Conservation (phyloP, 23 tunicate species). For the Styela clava region DNA sequence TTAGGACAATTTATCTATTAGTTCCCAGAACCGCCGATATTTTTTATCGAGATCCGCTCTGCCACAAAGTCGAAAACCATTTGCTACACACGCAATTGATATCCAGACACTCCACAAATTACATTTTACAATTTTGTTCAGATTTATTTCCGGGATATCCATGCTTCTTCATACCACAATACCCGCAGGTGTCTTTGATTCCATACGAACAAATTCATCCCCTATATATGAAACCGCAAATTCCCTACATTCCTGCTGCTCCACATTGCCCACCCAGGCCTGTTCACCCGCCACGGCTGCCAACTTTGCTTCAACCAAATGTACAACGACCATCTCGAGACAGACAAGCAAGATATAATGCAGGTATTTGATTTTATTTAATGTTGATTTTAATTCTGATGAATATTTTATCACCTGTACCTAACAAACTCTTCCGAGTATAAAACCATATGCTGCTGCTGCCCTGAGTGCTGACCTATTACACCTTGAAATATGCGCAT, state of each 20-base stretch:
- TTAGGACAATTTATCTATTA: too few relatives aligned
- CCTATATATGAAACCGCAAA: background rate
- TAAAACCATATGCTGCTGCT: too few relatives aligned
- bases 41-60: too few relatives aligned
- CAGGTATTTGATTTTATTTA: too few relatives aligned
- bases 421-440: too few relatives aligned
- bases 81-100: background rate
- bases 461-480: too few relatives aligned
- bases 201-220: background rate
- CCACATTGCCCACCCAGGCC: background rate
- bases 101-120: background rate
- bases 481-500: too few relatives aligned
- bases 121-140: background rate
- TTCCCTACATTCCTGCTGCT: background rate
- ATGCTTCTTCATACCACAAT: background rate
- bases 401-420: too few relatives aligned
- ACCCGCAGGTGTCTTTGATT: background rate
- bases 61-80: background rate
- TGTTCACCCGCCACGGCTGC: background rate
- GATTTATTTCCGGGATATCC: background rate
- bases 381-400: too few relatives aligned
- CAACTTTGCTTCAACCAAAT: background rate
- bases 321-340: background rate
- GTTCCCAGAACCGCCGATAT: too few relatives aligned
- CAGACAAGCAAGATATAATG: background rate